Conservation (phyloP, 2,888 invertebrate species). For the Pyrrhosoma nymphula region DNA sequence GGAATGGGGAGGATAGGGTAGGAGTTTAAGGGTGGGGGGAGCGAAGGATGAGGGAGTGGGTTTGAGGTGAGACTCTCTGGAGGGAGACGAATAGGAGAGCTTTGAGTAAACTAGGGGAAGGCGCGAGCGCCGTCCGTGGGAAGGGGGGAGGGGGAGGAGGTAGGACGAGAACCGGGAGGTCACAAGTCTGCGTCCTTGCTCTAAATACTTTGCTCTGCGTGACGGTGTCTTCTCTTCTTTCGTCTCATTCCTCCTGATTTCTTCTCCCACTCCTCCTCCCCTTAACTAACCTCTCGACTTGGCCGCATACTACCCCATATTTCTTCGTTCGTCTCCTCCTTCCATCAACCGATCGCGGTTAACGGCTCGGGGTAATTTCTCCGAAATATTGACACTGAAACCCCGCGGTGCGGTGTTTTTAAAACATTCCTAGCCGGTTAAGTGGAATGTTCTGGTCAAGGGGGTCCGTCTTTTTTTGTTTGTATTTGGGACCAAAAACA, state of each 20-base stretch:
- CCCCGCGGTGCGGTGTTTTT: not conserved
- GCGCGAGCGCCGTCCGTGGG: not conserved
- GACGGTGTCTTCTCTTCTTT: slow-evolving; percentile 45
- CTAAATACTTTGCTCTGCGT: slow-evolving; percentile 60
- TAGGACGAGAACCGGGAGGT: not conserved
- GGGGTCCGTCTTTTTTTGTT: not conserved
- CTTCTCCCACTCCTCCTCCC: not conserved
- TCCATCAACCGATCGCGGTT: not conserved
- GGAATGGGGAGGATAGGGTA: not conserved
- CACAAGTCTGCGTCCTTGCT: slow-evolving; percentile 60
- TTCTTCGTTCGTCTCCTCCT: not conserved
- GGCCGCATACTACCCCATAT: not conserved
- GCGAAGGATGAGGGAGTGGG: too few species aligned
- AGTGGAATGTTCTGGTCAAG: not conserved
- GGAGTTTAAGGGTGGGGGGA: too few species aligned
- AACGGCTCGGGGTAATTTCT: not conserved
- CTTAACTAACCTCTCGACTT: too few species aligned
- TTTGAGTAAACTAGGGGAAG: not conserved
- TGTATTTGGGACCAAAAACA: not conserved
- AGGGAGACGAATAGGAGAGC: not conserved
- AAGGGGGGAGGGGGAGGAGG: not conserved
- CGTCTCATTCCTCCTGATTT: not conserved
- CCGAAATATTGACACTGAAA: not conserved
- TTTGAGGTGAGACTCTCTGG: slow-evolving; percentile 2
- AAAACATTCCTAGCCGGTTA: not conserved